Evolutionary conservation across 2,888 invertebrate genomes (phyloP).

Genomic region (Habrosyne pyritoides): DNA sequence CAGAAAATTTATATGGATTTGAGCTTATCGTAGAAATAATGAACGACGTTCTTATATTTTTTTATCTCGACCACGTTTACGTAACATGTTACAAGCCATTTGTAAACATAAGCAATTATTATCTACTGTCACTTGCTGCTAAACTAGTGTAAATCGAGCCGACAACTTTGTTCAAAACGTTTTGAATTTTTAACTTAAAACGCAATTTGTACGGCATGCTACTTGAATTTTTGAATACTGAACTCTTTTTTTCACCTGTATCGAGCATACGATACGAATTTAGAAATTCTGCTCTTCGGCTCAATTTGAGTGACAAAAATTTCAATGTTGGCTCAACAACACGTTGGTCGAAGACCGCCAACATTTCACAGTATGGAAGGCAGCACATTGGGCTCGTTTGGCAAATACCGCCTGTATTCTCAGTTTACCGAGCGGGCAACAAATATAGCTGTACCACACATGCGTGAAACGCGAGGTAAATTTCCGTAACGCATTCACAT

Average conservation of each 20-base stretch:
- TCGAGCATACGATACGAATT: not conserved
- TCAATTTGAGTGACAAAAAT: constrained; percentile 3
- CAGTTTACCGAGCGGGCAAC: constrained; percentile 6
- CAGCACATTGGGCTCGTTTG: constrained; percentile 6
- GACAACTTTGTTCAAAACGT: not conserved
- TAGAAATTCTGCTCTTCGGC: not conserved
- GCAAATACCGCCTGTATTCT: constrained; percentile 7
- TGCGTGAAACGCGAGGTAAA: constrained; percentile 19
- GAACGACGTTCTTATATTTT: not conserved
- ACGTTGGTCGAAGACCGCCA: not conserved
- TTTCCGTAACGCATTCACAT: constrained; percentile 32
- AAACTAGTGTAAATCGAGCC: too few species aligned
- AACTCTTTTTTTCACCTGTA: not conserved
- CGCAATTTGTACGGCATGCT: not conserved
- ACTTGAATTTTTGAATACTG: not conserved
- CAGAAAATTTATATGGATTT: not conserved
- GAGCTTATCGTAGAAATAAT: not conserved
- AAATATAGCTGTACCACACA: constrained; percentile 8
- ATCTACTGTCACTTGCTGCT: not conserved
- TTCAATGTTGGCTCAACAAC: constrained; percentile 4
- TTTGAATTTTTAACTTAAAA: not conserved
- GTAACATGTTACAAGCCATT: not conserved
- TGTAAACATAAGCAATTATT: not conserved
- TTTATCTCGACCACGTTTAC: constrained; percentile 1
- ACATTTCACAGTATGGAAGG: not conserved